phyloP scores from a whole-genome alignment of 2,888 invertebrate genomes.

The Protula sp. region DNA sequence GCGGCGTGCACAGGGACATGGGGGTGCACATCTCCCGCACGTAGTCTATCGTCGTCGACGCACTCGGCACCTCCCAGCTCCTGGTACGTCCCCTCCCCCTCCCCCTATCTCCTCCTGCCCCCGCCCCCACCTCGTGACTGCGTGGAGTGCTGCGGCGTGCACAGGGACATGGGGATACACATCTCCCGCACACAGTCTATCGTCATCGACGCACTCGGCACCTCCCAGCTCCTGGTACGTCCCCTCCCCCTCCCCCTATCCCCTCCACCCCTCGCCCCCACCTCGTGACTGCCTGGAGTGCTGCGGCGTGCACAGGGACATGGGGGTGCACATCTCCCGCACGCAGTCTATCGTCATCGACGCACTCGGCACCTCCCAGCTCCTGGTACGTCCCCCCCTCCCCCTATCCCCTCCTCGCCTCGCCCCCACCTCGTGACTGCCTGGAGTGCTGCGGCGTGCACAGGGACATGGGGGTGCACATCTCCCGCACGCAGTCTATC shows the following conservation, averaged over 20 bases:
- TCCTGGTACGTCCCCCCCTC: slow-evolving; percentile 64
- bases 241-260: too few relatives aligned
- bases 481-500: slow-evolving; percentile 67
- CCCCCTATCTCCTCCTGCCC: not conserved
- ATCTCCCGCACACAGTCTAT: slow-evolving; percentile 69
- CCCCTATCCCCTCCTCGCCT: too few relatives aligned
- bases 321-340: slow-evolving; percentile 94
- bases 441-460: slow-evolving; percentile 98
- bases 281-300: slow-evolving; percentile 81
- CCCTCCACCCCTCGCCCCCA: not conserved
- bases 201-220: slow-evolving; percentile 56
- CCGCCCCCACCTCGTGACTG: slow-evolving; percentile 58
- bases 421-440: slow-evolving; percentile 57
- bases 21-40: slow-evolving; percentile 91
- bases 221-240: slow-evolving; percentile 72
- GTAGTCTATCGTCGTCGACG: slow-evolving; percentile 57
- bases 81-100: slow-evolving; percentile 57
- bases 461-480: slow-evolving; percentile 92
- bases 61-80: slow-evolving; percentile 69
- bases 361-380: slow-evolving; percentile 66
- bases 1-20: slow-evolving; percentile 92
- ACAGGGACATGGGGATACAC: slow-evolving; percentile 93
- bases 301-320: slow-evolving; percentile 92
- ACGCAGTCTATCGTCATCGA: slow-evolving; percentile 57
- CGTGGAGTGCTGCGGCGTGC: slow-evolving; percentile 96